These are phyloP conservation scores for Bellardia bayeri DNA, from an alignment of 2,888 invertebrate species.

Conservation along the genomic window DNA sequence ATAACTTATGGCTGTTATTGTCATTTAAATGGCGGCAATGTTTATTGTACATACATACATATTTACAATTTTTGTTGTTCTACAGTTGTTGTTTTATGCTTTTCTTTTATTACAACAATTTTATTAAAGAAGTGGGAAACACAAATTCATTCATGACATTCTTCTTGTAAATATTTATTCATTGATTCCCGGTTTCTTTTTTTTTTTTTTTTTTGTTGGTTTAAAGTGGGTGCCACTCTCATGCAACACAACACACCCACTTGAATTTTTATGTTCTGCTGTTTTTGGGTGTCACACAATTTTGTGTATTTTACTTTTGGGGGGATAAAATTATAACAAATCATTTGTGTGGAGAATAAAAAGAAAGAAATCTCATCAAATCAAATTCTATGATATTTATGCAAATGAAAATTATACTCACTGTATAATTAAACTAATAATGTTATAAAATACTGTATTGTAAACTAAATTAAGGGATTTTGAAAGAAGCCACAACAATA, in stretches of 20 bases:
- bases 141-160: constrained; percentile 34
- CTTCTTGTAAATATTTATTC: constrained; percentile 8
- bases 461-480: constrained; percentile 33
- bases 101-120: constrained; percentile 7
- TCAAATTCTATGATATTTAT: constrained; percentile 30
- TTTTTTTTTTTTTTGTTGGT: constrained; percentile 22
- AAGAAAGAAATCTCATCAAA: constrained; percentile 11
- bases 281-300: not conserved
- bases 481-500: not conserved
- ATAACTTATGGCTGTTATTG: constrained; percentile 29
- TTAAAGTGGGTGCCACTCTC: constrained; percentile 55
- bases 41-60: not conserved
- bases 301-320: constrained; percentile 15
- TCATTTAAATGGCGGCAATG: constrained; percentile 46
- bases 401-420: constrained; percentile 6
- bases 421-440: constrained; percentile 10
- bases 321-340: constrained; percentile 36
- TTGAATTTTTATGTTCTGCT: constrained; percentile 33
- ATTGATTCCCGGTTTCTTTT: constrained; percentile 24
- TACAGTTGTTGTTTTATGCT: not conserved
- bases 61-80: not conserved
- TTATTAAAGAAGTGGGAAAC: constrained; percentile 38
- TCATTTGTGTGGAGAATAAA: constrained; percentile 28
- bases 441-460: constrained; percentile 15
- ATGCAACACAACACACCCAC: constrained; percentile 61